Base-by-base conservation (phyloP, 2,113 vertebrate genomes). In the Malaclemys terrapin region DNA sequence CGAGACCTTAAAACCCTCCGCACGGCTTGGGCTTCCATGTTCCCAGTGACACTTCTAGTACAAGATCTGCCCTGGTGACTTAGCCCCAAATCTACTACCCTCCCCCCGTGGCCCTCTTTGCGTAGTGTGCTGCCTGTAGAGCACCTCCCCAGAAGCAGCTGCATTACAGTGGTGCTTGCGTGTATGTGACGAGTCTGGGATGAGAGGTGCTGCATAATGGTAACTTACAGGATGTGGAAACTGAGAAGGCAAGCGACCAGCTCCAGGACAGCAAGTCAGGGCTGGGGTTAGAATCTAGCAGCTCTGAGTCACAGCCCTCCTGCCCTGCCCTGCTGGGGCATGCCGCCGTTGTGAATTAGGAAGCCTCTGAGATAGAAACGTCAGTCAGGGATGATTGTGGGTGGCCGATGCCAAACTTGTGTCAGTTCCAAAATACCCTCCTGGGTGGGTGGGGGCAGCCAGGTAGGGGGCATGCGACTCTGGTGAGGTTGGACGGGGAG, bases 91-190 rank as follows among this genome's bases (percentile, higher is more conserved):
- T 35, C 31, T 35, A 8, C 14, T 9, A 14, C 59, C 14, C 31
- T 7, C 14, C 56, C 56, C 56, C 53, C 3, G 8, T 22, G 31
- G 57, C 5, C 29, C 29, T 0, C 0, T 1, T 31, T 1, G 1
- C 27, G 8, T 17, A 20, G n/a, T 42, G 69, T 42, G n/a, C 69
- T 24, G n/a, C n/a, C n/a, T 42, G n/a, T 22, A 2, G 38, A 1
- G 3, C 47, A 19, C 65, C 35, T 38, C 53, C 69, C 19, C 0
- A 2, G 24, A 11, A 17, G 54, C 38, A 49, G 59, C 83, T 42
- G 2, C 0, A 0, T 12, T 6, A 78, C 49, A 6, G 52, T 31
- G 5, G 59, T 16, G 59, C 59, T 31, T 62, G 29, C 6, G 10
- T 29, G 57, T 31, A 31, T 35, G 59, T 4, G 4, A 31, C 17